phyloP scores from a whole-genome alignment of 2,113 vertebrate genomes.

The Peromyscus californicus region DNA sequence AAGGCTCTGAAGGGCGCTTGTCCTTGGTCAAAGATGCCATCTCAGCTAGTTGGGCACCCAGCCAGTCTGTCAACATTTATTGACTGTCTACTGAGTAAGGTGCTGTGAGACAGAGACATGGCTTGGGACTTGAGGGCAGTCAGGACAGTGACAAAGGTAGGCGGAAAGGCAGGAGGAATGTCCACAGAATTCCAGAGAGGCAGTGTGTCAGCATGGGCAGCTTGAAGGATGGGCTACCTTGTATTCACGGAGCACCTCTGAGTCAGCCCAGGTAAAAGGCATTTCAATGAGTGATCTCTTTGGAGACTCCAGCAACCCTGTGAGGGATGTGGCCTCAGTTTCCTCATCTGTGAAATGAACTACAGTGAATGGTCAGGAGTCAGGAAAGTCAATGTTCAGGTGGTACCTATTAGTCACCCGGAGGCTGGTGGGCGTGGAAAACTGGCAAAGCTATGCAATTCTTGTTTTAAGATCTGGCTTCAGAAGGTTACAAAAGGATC shows the following conservation, averaged over 20 bases:
- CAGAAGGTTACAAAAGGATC: slow-evolving; percentile 52
- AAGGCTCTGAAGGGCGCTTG: slow-evolving; percentile 59
- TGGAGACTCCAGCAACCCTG: neutral
- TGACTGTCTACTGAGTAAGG: slow-evolving; percentile 63
- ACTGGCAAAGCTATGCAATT: neutral
- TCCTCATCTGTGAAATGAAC: neutral
- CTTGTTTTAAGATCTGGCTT: slow-evolving; percentile 48
- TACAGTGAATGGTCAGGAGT: neutral
- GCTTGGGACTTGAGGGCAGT: slow-evolving; percentile 26
- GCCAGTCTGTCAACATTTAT: slow-evolving; percentile 71
- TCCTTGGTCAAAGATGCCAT: slow-evolving; percentile 73
- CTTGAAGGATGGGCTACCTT: neutral
- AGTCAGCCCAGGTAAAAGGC: fast-evolving
- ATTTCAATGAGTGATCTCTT: neutral
- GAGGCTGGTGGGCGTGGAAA: neutral
- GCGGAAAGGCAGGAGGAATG: neutral
- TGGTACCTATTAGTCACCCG: fast-evolving
- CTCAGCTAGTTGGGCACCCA: slow-evolving; percentile 52
- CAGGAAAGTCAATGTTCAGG: neutral
- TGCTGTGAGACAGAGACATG: neutral
- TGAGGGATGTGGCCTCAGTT: neutral
- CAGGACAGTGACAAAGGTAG: neutral
- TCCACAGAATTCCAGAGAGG: neutral
- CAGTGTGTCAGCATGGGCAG: neutral
- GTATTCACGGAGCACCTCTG: fast-evolving